A percentile compares a stretch with the other conserved stretches of the same genome.
These are phyloP conservation scores for Megalops cyprinoides DNA, from an alignment of 2,797 vertebrate species.

Conservation along the genomic window DNA sequence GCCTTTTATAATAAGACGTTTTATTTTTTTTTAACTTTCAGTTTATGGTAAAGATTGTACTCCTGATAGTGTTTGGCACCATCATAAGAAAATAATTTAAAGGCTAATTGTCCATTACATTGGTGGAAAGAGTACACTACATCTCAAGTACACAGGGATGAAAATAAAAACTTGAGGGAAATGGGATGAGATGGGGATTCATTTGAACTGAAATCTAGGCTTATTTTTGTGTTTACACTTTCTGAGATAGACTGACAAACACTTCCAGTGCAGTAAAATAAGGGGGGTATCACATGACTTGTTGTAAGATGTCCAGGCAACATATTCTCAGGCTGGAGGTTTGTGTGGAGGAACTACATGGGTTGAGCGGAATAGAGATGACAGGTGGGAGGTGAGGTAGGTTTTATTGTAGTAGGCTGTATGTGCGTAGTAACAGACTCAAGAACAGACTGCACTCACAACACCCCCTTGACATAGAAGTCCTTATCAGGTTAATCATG, in stretches of 20 bases:
- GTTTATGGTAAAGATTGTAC: not conserved
- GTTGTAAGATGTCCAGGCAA: constrained; percentile 48
- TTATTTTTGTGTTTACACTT: constrained; percentile 12
- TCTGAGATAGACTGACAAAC: not conserved
- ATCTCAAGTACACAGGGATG: no score
- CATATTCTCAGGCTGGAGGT: constrained; percentile 36
- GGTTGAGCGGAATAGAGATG: constrained; percentile 36
- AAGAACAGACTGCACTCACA: constrained; percentile 34
- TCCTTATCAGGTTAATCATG: not conserved
- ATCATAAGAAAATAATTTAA: no score
- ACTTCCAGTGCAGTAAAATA: constrained; percentile 9
- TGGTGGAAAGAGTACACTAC: no score
- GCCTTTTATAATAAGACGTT: no score
- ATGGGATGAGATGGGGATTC: no score
- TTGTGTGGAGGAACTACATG: constrained; percentile 34
- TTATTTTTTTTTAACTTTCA: not conserved
- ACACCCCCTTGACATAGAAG: constrained; percentile 5
- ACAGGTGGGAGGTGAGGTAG: constrained; percentile 29
- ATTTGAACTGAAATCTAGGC: not conserved
- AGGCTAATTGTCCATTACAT: no score
- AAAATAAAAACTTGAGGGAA: no score
- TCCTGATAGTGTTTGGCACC: not conserved
- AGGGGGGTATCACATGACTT: constrained; percentile 46
- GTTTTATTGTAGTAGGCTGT: constrained; percentile 25
- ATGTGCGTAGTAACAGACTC: constrained; percentile 21